Evolutionary conservation across 2,113 vertebrate genomes (phyloP).

Genomic region (Engraulis encrasicolus): DNA sequence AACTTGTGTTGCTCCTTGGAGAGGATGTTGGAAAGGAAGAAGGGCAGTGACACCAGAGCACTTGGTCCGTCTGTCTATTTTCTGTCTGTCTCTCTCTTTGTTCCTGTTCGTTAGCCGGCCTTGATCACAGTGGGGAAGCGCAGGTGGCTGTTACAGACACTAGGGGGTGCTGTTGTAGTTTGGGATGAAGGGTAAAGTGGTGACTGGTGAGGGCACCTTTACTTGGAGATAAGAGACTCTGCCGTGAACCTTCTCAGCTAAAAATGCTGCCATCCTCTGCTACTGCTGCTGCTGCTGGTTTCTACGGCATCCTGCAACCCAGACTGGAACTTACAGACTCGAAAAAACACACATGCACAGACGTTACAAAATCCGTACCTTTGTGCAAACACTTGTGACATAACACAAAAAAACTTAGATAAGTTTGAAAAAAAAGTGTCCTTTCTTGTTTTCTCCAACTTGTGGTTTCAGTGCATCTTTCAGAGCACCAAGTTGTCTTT

Average conservation of each 20-base stretch:
- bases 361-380: background rate
- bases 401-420: conserved; percentile 53
- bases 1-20: conserved; percentile 30
- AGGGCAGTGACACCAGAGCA: background rate
- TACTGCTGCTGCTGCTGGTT: conserved; percentile 54
- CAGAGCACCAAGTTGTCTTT: conserved; percentile 21
- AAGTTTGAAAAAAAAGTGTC: conserved; percentile 67
- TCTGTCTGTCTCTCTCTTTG: background rate
- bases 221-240: conserved; percentile 44
- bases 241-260: conserved; percentile 38
- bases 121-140: background rate
- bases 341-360: background rate
- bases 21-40: conserved; percentile 24
- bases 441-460: conserved; percentile 67
- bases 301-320: conserved; percentile 25
- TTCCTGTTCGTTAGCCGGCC: background rate
- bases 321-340: conserved; percentile 39
- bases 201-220: conserved; percentile 23
- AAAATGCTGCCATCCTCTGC: conserved; percentile 67
- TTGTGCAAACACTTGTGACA: conserved; percentile 38
- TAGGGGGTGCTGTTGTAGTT: conserved; percentile 24
- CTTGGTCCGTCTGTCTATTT: background rate
- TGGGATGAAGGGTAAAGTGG: background rate
- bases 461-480: conserved; percentile 45
- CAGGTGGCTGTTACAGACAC: conserved; percentile 1